phyloP scores from a whole-genome alignment of 2,113 vertebrate genomes.

The Platysternon megacephalum region DNA sequence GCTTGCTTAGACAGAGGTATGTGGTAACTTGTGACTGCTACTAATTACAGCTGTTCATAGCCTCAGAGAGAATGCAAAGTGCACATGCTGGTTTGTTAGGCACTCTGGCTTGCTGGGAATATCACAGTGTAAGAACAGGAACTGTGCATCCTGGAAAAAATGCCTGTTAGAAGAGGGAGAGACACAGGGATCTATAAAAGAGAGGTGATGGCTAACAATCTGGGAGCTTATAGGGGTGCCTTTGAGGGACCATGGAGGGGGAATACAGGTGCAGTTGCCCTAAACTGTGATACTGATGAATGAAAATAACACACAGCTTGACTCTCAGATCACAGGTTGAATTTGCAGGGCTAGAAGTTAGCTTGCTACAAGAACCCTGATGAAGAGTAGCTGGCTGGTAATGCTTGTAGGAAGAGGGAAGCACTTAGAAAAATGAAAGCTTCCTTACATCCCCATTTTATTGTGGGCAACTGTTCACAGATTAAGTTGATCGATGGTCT shows the following conservation, averaged over 20 bases:
- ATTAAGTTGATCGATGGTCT: background rate
- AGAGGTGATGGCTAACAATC: background rate
- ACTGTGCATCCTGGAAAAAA: background rate
- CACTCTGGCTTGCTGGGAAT: background rate
- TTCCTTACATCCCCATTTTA: background rate
- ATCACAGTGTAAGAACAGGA: background rate
- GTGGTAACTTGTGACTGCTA: background rate
- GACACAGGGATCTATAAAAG: background rate
- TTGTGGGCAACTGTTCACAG: background rate
- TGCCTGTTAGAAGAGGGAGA: background rate
- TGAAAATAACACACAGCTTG: background rate
- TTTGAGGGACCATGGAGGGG: background rate
- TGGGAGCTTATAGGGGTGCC: background rate
- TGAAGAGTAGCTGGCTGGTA: background rate
- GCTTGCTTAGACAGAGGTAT: background rate
- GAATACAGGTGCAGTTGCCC: background rate
- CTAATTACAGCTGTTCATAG: background rate
- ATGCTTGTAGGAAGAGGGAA: background rate
- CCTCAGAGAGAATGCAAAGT: background rate
- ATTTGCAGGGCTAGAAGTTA: background rate
- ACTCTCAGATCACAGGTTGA: background rate
- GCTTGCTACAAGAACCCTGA: background rate
- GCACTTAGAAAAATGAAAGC: background rate
- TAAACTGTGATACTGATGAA: background rate
- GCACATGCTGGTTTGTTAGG: background rate